phyloP scores from a whole-genome alignment of 2,888 invertebrate species.

The Cheilosia grossa region DNA sequence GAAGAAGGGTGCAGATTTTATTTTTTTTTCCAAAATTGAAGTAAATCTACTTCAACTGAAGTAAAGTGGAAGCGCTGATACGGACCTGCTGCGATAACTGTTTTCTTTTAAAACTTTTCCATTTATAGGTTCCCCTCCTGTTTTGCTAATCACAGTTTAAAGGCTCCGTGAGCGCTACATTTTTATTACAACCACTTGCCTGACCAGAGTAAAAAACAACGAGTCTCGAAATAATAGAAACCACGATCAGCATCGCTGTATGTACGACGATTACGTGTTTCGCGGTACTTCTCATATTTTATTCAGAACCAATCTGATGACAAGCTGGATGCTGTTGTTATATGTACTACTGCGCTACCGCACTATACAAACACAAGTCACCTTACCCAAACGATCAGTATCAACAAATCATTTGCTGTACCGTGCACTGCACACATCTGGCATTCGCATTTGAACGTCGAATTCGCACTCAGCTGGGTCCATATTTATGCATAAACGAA shows the following conservation, averaged over 20 bases:
- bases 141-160: background rate
- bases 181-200: background rate
- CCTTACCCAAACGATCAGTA: constrained; percentile 18
- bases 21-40: too few relatives aligned
- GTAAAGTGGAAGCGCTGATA: too few relatives aligned
- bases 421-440: background rate
- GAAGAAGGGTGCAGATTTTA: too few relatives aligned
- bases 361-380: background rate
- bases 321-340: constrained; percentile 26
- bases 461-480: constrained; percentile 52
- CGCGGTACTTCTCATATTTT: constrained; percentile 54
- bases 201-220: background rate
- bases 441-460: constrained; percentile 43
- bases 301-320: constrained; percentile 60
- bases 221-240: constrained; percentile 8
- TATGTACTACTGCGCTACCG: constrained; percentile 1
- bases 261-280: constrained; percentile 1
- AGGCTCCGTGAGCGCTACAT: background rate
- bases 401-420: constrained; percentile 10
- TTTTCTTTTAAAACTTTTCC: too few relatives aligned
- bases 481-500: constrained; percentile 32
- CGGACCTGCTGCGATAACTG: too few relatives aligned
- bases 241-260: constrained; percentile 20
- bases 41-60: too few relatives aligned
- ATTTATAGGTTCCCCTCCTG: background rate